Evolutionary conservation across 2,113 vertebrate genomes (phyloP).

Genomic region (Pagrus major): DNA sequence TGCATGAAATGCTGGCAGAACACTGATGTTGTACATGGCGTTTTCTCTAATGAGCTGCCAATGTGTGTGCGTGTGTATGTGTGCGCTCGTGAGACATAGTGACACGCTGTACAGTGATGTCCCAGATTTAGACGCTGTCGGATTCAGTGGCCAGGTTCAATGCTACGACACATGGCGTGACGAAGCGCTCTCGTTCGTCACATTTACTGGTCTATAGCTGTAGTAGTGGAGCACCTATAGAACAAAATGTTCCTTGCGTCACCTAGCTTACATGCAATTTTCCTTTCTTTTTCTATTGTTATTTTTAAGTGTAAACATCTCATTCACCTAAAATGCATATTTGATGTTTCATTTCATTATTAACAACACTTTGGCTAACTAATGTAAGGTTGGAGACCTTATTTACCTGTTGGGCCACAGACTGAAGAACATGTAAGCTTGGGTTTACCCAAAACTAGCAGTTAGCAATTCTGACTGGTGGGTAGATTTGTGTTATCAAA

Average conservation of each 20-base stretch:
- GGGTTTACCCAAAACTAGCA: too few species aligned
- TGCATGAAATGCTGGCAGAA: constrained; percentile 65
- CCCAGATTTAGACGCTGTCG: constrained; percentile 66
- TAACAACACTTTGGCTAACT: too few species aligned
- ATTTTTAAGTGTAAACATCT: too few species aligned
- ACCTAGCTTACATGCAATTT: too few species aligned
- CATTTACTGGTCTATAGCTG: constrained; percentile 29
- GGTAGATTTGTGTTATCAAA: too few species aligned
- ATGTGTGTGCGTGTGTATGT: constrained; percentile 16
- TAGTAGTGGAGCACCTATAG: constrained; percentile 1
- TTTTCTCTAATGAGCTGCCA: constrained; percentile 74
- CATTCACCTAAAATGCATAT: too few species aligned
- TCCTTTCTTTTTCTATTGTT: too few species aligned
- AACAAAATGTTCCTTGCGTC: not conserved
- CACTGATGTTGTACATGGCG: constrained; percentile 48
- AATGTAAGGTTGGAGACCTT: too few species aligned
- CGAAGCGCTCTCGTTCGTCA: not conserved
- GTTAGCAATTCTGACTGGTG: too few species aligned
- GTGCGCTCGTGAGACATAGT: constrained; percentile 27
- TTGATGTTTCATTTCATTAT: too few species aligned
- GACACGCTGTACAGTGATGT: constrained; percentile 50
- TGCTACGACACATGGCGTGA: constrained; percentile 1
- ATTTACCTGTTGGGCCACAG: too few species aligned
- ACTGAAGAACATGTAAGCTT: too few species aligned
- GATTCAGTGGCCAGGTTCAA: constrained; percentile 47